Evolutionary conservation across 2,888 invertebrate species (phyloP).

Genomic region (Lepas anatifera): DNA sequence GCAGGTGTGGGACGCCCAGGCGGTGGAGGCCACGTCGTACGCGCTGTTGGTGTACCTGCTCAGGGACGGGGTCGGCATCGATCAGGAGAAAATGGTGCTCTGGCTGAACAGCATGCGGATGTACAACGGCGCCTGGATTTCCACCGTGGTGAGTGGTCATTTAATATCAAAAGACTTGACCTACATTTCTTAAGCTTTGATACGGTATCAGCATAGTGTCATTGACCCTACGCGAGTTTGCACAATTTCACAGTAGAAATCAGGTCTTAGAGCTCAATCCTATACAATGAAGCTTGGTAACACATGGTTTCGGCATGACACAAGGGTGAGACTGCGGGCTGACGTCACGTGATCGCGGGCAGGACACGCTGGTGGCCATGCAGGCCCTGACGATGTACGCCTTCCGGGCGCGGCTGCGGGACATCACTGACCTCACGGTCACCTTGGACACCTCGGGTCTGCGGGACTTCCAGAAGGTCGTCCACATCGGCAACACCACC

Average conservation of each 20-base stretch:
- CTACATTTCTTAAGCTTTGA: no score
- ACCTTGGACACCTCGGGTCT: conserved; percentile 33
- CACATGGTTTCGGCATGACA: no score
- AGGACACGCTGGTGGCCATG: conserved; percentile 38
- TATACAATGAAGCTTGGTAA: no score
- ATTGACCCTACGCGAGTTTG: background rate
- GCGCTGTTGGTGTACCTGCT: conserved; percentile 35
- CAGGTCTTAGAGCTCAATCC: no score
- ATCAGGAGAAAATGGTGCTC: conserved; percentile 29
- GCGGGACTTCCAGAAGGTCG: conserved; percentile 26
- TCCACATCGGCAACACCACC: conserved; percentile 20
- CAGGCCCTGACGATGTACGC: conserved; percentile 35
- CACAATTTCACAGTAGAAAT: no score
- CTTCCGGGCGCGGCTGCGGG: conserved; percentile 29
- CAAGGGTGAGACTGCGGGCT: no score
- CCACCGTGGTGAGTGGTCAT: conserved; percentile 28
- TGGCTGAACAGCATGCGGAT: conserved; percentile 31
- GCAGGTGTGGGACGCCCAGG: conserved; percentile 31
- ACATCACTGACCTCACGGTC: conserved; percentile 30
- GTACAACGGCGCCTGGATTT: conserved; percentile 29
- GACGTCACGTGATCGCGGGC: no score
- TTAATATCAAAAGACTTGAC: no score
- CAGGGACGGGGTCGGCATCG: conserved; percentile 27
- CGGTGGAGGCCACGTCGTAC: conserved; percentile 37
- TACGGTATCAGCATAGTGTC: background rate